A percentile compares a stretch with the other conserved stretches of the same genome.
Conservation (phyloP, 2,888 invertebrate genomes). For the Agonopterix subpropinquella region DNA sequence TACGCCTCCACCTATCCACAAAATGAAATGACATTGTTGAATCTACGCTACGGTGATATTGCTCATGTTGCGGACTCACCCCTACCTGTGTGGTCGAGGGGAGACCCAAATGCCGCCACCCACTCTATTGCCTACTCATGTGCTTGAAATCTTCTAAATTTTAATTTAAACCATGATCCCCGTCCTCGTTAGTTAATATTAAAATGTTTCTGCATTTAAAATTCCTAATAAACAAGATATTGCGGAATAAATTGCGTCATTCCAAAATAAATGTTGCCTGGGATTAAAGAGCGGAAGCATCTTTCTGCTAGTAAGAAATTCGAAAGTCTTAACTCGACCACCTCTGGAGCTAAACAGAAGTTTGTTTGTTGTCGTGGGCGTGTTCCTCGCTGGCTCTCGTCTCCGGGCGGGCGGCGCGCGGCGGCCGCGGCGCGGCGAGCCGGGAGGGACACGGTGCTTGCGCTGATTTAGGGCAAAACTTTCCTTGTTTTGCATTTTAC, state of each 20-base stretch:
- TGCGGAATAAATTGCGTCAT: background rate
- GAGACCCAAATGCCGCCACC: slow-evolving; percentile 11
- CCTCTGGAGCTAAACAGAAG: slow-evolving; percentile 45
- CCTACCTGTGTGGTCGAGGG: slow-evolving; percentile 14
- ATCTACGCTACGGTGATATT: slow-evolving; percentile 10
- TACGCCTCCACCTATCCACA: too few species aligned
- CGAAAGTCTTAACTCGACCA: slow-evolving; percentile 26
- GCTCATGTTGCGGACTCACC: slow-evolving; percentile 16
- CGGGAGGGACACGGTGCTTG: slow-evolving; percentile 38
- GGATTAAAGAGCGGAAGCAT: background rate
- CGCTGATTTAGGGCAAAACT: slow-evolving; percentile 66
- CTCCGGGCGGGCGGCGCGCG: too few species aligned
- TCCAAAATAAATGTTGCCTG: background rate
- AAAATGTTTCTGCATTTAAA: background rate
- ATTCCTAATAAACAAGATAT: background rate
- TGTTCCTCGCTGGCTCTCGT: slow-evolving; percentile 18
- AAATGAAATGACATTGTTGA: too few species aligned
- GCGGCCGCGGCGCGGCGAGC: slow-evolving; percentile 17
- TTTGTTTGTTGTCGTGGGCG: slow-evolving; percentile 54
- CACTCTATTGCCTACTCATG: slow-evolving; percentile 15
- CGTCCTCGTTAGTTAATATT: too few species aligned
- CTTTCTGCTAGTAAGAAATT: slow-evolving; percentile 27
- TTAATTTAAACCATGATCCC: background rate
- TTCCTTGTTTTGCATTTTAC: slow-evolving; percentile 69
- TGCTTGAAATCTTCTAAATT: background rate